Base-by-base conservation (phyloP, 2,797 vertebrate species). In the Bradypodion pumilum region DNA sequence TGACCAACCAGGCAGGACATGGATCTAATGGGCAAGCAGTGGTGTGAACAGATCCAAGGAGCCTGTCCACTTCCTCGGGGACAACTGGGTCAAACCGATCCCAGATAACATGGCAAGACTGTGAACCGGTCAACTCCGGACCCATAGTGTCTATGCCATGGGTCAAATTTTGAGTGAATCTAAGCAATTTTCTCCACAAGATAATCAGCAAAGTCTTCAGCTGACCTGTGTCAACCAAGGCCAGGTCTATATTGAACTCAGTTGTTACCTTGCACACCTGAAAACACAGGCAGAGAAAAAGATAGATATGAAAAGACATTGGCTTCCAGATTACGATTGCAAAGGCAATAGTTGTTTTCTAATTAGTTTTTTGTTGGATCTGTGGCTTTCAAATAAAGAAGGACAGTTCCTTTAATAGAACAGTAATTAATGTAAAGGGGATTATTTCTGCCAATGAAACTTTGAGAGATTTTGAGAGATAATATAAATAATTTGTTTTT, bases 391-490 rank as follows among this genome's bases (percentile, higher is more conserved):
- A 89, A 87, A 83, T 59, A 87, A 89, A 70, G 82, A 81, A 81
- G 27, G 83, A 82, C 0, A 35, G 23, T 80, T 90, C 19, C 79
- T 91, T 88, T 81, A 80, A 13, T 78, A 80, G 89, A 92, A 76
- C 29, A 85, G 16, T 32, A 91, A 80, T 82, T 88, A 90, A 88
- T 16, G 0, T 15, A 82, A 73, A 85, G n/a, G 62, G 35, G 80
- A 83, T 90, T 88, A 81, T 65, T 83, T 69, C 4, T 89, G 62
- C 12, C 77, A 90, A 80, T 87, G 82, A 42, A 12, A 21, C 80
- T 88, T 88, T 90, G 82, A 72, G 85, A 88, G 69, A 42, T 74
- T 88, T 89, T 65, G 25, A 88, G 88, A 89, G 3, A 2, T 87
- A 86, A 85, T 83, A 4, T 83, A 81, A 87, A 91, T 82, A 82